Conservation (phyloP, 2,113 vertebrate genomes). For the Actinemys pallida region DNA sequence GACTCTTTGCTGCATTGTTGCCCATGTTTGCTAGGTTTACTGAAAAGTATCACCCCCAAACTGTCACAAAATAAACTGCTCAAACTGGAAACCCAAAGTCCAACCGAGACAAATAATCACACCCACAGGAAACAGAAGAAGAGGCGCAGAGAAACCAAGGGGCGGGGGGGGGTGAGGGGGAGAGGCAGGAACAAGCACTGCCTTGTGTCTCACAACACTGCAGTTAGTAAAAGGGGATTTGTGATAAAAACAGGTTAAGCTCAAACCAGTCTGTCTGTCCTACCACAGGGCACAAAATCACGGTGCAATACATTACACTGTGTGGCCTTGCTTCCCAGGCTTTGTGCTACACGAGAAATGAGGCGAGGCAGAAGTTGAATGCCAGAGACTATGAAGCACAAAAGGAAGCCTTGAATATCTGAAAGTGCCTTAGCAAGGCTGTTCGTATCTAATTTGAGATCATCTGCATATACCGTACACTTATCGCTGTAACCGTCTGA, state of each 20-base stretch:
- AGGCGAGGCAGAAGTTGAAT: not conserved
- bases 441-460: not conserved
- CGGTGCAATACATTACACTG: not conserved
- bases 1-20: not conserved
- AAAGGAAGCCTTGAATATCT: conserved; percentile 59
- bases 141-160: not conserved
- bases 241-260: not conserved
- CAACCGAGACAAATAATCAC: not conserved
- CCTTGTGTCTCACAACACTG: not conserved
- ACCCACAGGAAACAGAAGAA: not conserved
- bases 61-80: not conserved
- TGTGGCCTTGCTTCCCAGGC: not conserved
- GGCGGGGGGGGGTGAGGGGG: not conserved
- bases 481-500: conserved; percentile 40
- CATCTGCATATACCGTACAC: not conserved
- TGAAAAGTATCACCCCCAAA: not conserved
- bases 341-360: accelerated
- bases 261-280: not conserved
- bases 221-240: not conserved
- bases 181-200: not conserved
- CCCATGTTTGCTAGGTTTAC: not conserved
- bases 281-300: accelerated
- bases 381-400: not conserved
- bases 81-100: not conserved
- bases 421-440: conserved; percentile 38